Evolutionary conservation across 2,888 invertebrate species (phyloP), one percentile per base, ranked within the genome.

Genomic region (Stramonita haemastoma): DNA sequence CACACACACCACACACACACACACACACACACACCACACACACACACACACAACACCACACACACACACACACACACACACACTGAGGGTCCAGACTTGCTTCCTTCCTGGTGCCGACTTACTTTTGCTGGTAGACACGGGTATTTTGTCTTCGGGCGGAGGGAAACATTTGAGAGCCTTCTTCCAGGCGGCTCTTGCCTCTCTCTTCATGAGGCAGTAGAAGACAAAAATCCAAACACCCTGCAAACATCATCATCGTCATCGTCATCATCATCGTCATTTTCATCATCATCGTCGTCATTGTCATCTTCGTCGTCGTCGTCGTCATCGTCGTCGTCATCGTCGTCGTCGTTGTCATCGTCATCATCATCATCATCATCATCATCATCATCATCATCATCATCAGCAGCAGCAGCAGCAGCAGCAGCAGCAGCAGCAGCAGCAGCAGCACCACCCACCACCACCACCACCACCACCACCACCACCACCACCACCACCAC

Each of bases 191-290:
- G 91, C 87, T 81, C 93, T 92, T 0, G 93, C 94, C 73, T 95
- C 95, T 29, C 91, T 93, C 91, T 95, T 95, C 73, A 94, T 89
- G 11, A 95, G 86, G 87, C 95, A 95, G 90, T 95, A 94, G 91
- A 95, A 95, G 73, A 95, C 89, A 91, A 95, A 95, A 84, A 95
- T 94, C 90, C 95, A 95, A 87, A 95, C 91, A 57, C 95, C 95
- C 92, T 95, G 95, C 36, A 83, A 83, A 1, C 36, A 83, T n/a
- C 46, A 36, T 6, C 46, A 26, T 26, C 81, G 4, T 73, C 79
- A n/a, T 34, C 79, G 34, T 36, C 34, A 66, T 79, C 79, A 34
- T 34, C 15, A 46, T 83, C 81, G 15, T 46, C 46, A 60, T 60
- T 29, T 29, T 86, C 86, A 34, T 83, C 81, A n/a, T 46, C 81